Evolutionary conservation across 2,113 vertebrate species (phyloP), one percentile per base, ranked within the genome.

Genomic region (Nothoprocta perdicaria): DNA sequence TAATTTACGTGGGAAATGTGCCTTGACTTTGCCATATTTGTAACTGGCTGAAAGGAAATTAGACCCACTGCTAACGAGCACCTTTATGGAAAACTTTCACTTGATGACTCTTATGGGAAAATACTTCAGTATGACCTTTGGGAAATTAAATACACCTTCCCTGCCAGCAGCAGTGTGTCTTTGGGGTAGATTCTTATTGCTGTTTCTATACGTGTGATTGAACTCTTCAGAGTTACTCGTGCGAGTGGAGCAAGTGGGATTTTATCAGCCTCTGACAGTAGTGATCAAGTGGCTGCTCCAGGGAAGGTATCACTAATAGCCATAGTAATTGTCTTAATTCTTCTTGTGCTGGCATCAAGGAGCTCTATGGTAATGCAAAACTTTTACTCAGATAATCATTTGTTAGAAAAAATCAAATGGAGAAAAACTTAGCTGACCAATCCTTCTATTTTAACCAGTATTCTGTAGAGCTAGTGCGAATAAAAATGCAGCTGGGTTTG

Each of bases 1-100:
- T 87, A 94, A 91, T 95, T 93, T 80, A 87, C 4, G 11, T 95
- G 87, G 91, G 94, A 96, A 96, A 85, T 71, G 19, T 24, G 63
- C 91, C 65, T 91, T 89, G 17, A 27, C 92, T 85, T 85, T 87
- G 29, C 33, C 12, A 5, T 76, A 15, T 67, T 91, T 69, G 2
- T 12, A 79, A 79, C 48, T 80, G 62, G 63, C 67, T 82, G 63
- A 26, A 84, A 33, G 78, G 60, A 77, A 12, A 87, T 24, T 55
- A 77, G 45, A 69, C 9, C 23, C 33, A 33, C 31, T 35, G 43
- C 33, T 66, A 41, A 41, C 38, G 77, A 74, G 7, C 35, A 33
- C 13, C 46, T 89, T 82, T 21, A 50, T 41, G 55, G 75, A 38
- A 81, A 92, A 67, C 6, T 89, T 31, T 84, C 31, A 16, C 9